Conservation (phyloP, 2,113 vertebrate species). For the Solea solea region DNA sequence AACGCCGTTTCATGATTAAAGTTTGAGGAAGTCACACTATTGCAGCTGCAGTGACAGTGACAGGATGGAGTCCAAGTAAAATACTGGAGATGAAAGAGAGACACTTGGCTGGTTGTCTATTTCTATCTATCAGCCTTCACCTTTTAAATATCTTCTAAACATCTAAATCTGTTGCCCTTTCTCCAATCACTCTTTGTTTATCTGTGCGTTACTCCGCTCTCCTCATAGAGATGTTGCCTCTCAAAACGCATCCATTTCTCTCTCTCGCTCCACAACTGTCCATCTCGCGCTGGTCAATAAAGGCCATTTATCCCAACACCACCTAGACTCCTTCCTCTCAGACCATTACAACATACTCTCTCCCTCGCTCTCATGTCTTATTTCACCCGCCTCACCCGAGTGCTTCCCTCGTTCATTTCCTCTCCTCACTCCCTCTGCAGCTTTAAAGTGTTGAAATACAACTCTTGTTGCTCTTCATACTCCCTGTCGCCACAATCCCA, state of each 20-base stretch:
- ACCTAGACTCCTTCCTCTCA: slow-evolving; percentile 23
- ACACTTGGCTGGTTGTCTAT: slow-evolving; percentile 6
- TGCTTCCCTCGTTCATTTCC: slow-evolving; percentile 40
- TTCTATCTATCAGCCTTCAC: slow-evolving; percentile 54
- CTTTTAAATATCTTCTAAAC: slow-evolving; percentile 39
- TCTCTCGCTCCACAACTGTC: slow-evolving; percentile 34
- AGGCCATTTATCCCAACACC: slow-evolving; percentile 33
- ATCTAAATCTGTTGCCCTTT: slow-evolving; percentile 30
- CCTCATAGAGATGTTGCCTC: slow-evolving; percentile 14
- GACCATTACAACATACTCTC: slow-evolving; percentile 37
- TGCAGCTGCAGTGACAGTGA: not conserved
- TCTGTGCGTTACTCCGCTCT: slow-evolving; percentile 15
- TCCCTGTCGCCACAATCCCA: slow-evolving; percentile 41
- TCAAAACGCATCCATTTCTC: slow-evolving; percentile 32
- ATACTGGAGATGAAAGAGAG: not conserved
- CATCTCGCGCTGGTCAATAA: slow-evolving; percentile 30
- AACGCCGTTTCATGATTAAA: not conserved
- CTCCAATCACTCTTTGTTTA: slow-evolving; percentile 19
- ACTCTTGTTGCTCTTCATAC: slow-evolving; percentile 46
- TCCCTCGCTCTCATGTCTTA: slow-evolving; percentile 18
- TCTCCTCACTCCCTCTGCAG: slow-evolving; percentile 22
- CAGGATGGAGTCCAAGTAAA: slow-evolving; percentile 6
- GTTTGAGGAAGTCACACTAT: slow-evolving; percentile 7
- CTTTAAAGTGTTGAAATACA: slow-evolving; percentile 51
- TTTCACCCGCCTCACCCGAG: slow-evolving; percentile 34